Evolutionary conservation across 2,888 invertebrate genomes (phyloP), one percentile per base, ranked within the genome.

Genomic region (Oeneis ivallda): DNA sequence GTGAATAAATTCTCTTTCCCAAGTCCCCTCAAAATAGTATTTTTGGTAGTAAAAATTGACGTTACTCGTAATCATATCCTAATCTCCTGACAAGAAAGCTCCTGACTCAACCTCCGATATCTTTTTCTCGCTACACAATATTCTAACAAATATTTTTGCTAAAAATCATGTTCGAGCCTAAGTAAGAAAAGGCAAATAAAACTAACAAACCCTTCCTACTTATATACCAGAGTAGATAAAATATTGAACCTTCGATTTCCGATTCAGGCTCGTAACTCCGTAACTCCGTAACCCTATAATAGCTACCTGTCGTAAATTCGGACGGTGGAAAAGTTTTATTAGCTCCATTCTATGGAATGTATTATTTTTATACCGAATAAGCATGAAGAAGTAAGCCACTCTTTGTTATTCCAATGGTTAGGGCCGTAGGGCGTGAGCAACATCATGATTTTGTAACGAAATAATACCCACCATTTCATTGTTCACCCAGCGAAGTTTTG

Each of bases 271-370:
- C 17, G 32, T 45, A 45, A 45, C 32, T 59, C 17, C 17, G n/a
- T 37, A 17, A 54, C 53, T n/a, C 53, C 37, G 15, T 7, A 34
- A 13, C 43, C 34, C 6, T n/a, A 7, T n/a, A 13, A 43, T 6
- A n/a, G 43, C 58, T 34, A 59, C 59, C 59, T 59, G 59, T 34
- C 59, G 47, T 59, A 59, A 59, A 59, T 59, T 59, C 59, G 59
- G 59, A 34, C 59, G 34, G 59, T 32, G 59, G 59, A 47, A 47
- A 47, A 59, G 47, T 59, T 59, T 59, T 59, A 59, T 59, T 59
- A 47, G 45, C 34, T 9, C 47, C 26, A 37, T 54, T 37, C 37
- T 15, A 57, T 57, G 43, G 57, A 43, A 57, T 57, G 41, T 43
- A 41, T 45, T 57, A 57, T 57, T 57, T 57, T 43, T 57, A 19